Evolutionary conservation across 2,113 vertebrate genomes (phyloP), one percentile per base, ranked within the genome.

Genomic region (Australoheros scitulus): DNA sequence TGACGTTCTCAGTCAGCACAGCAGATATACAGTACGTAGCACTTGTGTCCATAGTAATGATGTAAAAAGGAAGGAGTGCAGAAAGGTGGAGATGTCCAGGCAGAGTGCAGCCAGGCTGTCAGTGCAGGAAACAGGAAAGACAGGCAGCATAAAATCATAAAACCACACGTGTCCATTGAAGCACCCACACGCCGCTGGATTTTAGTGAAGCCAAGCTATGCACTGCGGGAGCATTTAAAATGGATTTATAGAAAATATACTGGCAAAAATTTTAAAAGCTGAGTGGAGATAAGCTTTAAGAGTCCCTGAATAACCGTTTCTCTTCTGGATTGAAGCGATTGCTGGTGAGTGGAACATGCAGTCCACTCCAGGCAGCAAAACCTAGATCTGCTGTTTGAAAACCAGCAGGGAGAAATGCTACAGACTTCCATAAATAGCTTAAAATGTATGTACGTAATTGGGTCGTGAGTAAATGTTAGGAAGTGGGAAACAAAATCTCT

Each of bases 361-460:
- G n/a, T 81, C 36, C 36, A 13, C 18, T 18, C 65, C 0, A 9
- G 32, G 1, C 2, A 26, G 61, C 41, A 7, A 24, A 61, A 63
- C 15, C 22, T 6, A 7, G 57, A 26, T 36, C 38, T 50, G 41
- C n/a, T 76, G 55, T 59, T 78, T 4, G 61, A 57, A 17, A 32
- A 60, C 24, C 26, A 34, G 29, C 24, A 22, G 17, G 0, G 1
- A 52, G 24, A 78, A 81, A 80, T 57, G 26, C 1, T 34, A 8
- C n/a, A 17, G 29, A 22, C 5, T n/a, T 22, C n/a, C 11, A 34
- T n/a, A 22, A 84, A 82, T 68, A 78, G 77, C 26, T 81, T 74
- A 65, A 50, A 58, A 61, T 58, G 34, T 5, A 32, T 26, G 14
- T 61, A 32, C 52, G 20, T 36, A 36, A 36, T 4, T 9, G 32